Evolutionary conservation across 2,888 invertebrate genomes (phyloP).

Genomic region (Spodoptera littoralis): DNA sequence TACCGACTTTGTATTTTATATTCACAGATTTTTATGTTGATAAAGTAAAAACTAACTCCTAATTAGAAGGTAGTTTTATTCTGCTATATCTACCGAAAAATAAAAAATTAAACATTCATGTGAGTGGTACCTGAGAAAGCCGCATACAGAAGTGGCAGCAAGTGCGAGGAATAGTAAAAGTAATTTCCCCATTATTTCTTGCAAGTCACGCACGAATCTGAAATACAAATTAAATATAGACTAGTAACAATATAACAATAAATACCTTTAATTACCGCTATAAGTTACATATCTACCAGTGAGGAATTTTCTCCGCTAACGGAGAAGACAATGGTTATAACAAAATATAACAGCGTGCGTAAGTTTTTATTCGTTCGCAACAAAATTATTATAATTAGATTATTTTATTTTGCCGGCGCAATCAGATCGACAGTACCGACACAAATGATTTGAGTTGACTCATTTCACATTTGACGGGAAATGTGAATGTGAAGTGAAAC

Average conservation of each 20-base stretch:
- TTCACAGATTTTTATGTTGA: too few species aligned
- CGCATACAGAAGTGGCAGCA: constrained; percentile 68
- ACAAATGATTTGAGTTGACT: constrained; percentile 1
- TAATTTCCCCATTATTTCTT: constrained; percentile 70
- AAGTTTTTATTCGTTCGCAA: constrained; percentile 25
- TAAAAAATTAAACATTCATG: not conserved
- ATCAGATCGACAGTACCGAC: constrained; percentile 10
- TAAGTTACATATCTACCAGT: constrained; percentile 27
- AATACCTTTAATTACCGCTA: not conserved
- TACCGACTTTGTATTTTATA: too few species aligned
- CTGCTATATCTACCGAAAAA: not conserved
- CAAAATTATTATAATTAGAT: constrained; percentile 30
- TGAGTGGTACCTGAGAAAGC: constrained; percentile 68
- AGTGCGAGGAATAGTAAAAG: constrained; percentile 70
- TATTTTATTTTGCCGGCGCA: constrained; percentile 24
- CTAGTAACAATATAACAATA: constrained; percentile 1
- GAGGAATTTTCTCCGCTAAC: not conserved
- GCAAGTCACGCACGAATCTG: constrained; percentile 66
- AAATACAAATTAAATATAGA: constrained; percentile 26
- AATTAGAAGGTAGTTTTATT: too few species aligned
- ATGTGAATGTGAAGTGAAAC: too few species aligned
- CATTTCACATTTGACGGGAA: too few species aligned
- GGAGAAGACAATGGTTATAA: constrained; percentile 13
- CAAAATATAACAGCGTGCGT: constrained; percentile 8
- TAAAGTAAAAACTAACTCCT: too few species aligned